Evolutionary conservation across 2,797 vertebrate species (phyloP).

Genomic region (Emydoidea blandingii): DNA sequence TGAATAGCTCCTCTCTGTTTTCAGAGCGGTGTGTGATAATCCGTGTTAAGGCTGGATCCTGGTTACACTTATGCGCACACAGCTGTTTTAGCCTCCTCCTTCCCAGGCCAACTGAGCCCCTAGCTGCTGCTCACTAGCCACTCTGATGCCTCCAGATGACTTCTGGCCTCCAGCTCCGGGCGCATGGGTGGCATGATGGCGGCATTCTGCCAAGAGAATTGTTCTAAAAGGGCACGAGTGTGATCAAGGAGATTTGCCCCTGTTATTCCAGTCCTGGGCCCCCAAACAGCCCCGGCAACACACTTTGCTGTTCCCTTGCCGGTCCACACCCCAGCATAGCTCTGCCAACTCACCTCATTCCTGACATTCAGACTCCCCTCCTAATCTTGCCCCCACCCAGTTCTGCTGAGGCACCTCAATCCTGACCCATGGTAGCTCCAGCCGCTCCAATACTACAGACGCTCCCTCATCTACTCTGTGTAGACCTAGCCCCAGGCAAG

Average conservation of each 20-base stretch:
- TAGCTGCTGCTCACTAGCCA: accelerated
- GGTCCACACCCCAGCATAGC: no score
- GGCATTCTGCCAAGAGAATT: slow-evolving; percentile 5
- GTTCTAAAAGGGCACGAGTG: slow-evolving; percentile 55
- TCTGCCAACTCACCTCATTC: no score
- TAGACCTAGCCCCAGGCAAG: neutral
- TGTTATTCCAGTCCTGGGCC: no score
- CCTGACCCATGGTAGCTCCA: no score
- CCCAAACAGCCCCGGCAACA: no score
- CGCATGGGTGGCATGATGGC: neutral
- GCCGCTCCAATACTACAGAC: no score
- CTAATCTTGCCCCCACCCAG: no score
- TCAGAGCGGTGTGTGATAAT: accelerated
- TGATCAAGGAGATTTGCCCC: neutral
- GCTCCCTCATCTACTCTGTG: neutral
- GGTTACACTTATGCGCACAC: accelerated
- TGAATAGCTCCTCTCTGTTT: accelerated
- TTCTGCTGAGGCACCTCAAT: no score
- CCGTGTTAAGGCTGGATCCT: accelerated
- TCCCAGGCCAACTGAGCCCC: neutral
- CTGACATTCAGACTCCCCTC: no score
- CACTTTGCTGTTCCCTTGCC: no score
- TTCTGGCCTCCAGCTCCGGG: neutral
- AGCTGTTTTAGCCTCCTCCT: neutral
- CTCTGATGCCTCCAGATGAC: accelerated